Percentiles rank a stretch among this genome's conserved stretches.
Evolutionary conservation across 2,113 vertebrate species (phyloP).

Genomic region (Ochotona princeps): DNA sequence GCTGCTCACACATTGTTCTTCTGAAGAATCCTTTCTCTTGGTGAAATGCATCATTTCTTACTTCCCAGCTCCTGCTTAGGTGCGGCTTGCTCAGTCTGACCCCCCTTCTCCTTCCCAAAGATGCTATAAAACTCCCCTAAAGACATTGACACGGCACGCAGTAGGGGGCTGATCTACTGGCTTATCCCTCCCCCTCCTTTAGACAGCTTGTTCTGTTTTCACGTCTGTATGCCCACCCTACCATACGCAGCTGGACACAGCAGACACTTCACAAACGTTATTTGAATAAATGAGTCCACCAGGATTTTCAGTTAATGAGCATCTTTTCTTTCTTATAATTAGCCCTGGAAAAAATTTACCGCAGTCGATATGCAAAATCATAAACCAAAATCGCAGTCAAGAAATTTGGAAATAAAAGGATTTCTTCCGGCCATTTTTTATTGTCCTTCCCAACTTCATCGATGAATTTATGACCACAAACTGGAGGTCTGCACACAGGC

Average conservation of each 20-base stretch:
- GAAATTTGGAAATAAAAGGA: slow-evolving; percentile 37
- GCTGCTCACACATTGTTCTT: slow-evolving; percentile 23
- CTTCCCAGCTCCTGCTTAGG: not conserved
- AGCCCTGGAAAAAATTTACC: slow-evolving; percentile 48
- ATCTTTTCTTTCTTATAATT: slow-evolving; percentile 17
- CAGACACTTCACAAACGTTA: slow-evolving; percentile 25
- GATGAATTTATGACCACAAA: slow-evolving; percentile 2
- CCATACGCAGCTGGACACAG: not conserved
- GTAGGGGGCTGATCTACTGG: not conserved
- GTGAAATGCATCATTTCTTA: not conserved
- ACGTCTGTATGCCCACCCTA: slow-evolving; percentile 11
- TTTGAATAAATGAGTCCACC: slow-evolving; percentile 48
- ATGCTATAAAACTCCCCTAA: slow-evolving; percentile 30
- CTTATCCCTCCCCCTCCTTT: not conserved
- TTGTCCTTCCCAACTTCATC: slow-evolving; percentile 33
- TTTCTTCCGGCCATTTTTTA: slow-evolving; percentile 44
- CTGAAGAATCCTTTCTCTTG: not conserved
- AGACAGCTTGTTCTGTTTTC: not conserved
- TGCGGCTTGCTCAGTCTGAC: slow-evolving; percentile 1
- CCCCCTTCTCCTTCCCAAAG: not conserved
- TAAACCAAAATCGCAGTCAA: slow-evolving; percentile 15
- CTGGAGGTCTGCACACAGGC: not conserved
- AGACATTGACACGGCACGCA: slow-evolving; percentile 12
- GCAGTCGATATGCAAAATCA: slow-evolving; percentile 43
- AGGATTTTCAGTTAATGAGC: not conserved